phyloP scores from a whole-genome alignment of 2,113 vertebrate species.

The Grammomys surdaster region DNA sequence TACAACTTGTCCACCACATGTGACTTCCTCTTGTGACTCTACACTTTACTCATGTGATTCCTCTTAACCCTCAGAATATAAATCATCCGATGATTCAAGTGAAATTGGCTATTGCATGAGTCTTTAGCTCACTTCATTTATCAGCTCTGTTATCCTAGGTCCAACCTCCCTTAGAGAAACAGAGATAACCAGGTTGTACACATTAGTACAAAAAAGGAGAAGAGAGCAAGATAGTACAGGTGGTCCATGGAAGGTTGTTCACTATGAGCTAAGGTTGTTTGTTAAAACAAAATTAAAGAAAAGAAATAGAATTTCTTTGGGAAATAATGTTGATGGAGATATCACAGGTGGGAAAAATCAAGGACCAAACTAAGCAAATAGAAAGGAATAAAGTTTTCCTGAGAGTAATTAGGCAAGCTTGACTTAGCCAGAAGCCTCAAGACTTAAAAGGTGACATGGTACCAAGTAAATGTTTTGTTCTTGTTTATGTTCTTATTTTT shows the following conservation, averaged over 20 bases:
- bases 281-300: background rate
- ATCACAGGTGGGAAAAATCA: background rate
- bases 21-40: background rate
- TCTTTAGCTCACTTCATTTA: background rate
- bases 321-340: background rate
- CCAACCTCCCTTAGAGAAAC: background rate
- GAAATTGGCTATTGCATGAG: background rate
- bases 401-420: background rate
- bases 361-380: background rate
- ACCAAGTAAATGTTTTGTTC: background rate
- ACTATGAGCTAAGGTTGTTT: background rate
- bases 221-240: background rate
- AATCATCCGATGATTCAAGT: background rate
- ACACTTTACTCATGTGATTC: background rate
- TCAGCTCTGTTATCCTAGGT: too few species aligned
- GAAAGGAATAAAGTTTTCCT: background rate
- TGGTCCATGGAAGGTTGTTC: background rate
- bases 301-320: background rate
- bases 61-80: background rate
- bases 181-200: background rate
- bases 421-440: background rate
- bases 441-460: background rate
- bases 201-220: too few species aligned
- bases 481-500: too few species aligned
- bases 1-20: background rate